Percentiles rank a stretch among this genome's conserved stretches.
These are phyloP conservation scores for Bovichtus diacanthus DNA, from an alignment of 2,797 vertebrate genomes.

Conservation along the genomic window DNA sequence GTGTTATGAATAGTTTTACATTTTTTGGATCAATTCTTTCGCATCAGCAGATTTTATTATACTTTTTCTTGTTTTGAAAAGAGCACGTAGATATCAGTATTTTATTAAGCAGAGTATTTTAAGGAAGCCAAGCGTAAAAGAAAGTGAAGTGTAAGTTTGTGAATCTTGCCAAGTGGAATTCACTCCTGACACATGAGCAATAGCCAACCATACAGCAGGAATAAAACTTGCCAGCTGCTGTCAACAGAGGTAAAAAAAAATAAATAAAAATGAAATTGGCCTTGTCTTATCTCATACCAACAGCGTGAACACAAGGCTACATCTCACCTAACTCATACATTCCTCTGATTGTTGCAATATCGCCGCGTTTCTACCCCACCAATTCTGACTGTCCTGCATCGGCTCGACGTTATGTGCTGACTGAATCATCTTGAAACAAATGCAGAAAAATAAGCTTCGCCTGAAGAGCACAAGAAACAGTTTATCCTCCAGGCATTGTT, in stretches of 20 bases:
- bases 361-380: conserved; percentile 57
- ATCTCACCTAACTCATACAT: conserved; percentile 68
- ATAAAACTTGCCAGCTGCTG: conserved; percentile 65
- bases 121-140: conserved; percentile 13
- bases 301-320: conserved; percentile 68
- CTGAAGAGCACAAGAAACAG: conserved; percentile 66
- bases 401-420: conserved; percentile 51
- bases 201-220: conserved; percentile 45
- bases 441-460: conserved; percentile 63
- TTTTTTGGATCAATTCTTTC: background rate
- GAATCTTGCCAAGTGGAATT: conserved; percentile 56
- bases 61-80: background rate
- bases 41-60: background rate
- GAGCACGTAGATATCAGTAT: background rate
- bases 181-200: conserved; percentile 68
- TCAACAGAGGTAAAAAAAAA: conserved; percentile 68
- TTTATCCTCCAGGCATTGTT: conserved; percentile 75
- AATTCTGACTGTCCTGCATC: conserved; percentile 47
- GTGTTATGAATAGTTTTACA: background rate
- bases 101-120: conserved; percentile 32
- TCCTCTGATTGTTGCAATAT: conserved; percentile 68
- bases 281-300: conserved; percentile 78
- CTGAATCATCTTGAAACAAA: conserved; percentile 77
- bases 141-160: conserved; percentile 45
- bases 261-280: conserved; percentile 77